A percentile compares a stretch with the other conserved stretches of the same genome.
Conservation (phyloP, 2,113 vertebrate species). For the Callaeas wilsoni region DNA sequence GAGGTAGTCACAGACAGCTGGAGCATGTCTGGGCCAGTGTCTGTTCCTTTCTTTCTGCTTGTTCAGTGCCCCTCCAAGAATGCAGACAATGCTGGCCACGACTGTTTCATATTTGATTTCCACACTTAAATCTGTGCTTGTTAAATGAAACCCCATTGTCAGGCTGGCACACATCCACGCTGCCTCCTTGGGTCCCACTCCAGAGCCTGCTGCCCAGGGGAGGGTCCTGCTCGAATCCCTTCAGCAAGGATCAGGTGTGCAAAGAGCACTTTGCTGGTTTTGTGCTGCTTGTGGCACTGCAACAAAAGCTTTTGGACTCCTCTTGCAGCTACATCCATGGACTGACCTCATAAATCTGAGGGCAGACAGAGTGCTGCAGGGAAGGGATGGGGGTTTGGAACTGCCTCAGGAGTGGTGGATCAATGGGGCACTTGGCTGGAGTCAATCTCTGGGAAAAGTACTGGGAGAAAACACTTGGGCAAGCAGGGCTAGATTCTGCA, state of each 20-base stretch:
- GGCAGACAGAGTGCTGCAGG: neutral
- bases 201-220: neutral
- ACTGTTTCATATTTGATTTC: constrained; percentile 41
- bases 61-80: constrained; percentile 55
- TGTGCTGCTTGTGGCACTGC: neutral
- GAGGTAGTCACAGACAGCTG: constrained; percentile 52
- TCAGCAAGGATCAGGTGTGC: neutral
- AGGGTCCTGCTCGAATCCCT: neutral
- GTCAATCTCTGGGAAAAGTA: neutral
- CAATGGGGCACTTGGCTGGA: neutral
- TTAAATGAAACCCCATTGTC: constrained; percentile 10
- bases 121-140: neutral
- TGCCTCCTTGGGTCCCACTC: neutral
- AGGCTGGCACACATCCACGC: neutral
- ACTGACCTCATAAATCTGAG: neutral
- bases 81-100: constrained; percentile 41
- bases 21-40: constrained; percentile 33
- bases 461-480: neutral
- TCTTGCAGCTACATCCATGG: neutral
- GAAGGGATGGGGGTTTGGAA: neutral
- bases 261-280: neutral
- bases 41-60: constrained; percentile 42
- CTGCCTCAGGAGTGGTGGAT: neutral
- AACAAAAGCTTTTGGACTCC: neutral
- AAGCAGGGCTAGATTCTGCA: neutral